Base-by-base conservation (phyloP, 2,797 vertebrate species). In the Oceanodroma leucorhoa region DNA sequence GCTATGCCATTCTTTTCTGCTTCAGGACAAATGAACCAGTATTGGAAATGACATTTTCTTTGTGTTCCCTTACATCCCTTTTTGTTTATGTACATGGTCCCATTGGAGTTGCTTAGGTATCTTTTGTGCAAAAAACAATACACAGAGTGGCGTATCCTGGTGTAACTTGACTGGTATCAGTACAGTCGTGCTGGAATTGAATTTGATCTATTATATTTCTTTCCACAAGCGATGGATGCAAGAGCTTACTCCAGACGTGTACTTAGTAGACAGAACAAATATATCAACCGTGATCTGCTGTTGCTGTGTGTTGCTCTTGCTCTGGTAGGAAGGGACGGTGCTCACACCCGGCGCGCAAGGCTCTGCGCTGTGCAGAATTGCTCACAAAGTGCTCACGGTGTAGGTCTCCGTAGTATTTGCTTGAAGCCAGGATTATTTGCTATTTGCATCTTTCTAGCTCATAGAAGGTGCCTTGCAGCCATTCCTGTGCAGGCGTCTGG, bases 21-120 rank as follows among this genome's bases (percentile, higher is more conserved):
- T 89, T 92, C 69, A 45, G 80, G 57, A 87, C 66, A 84, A 89
- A 88, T 36, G 77, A 89, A 80, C 55, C 10, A 13, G 24, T 78
- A 48, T 17, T 57, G 34, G 67, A 87, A 94, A 91, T 60, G 19
- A 57, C 27, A 60, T 77, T 81, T 92, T 29, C 51, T 54, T 81
- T 81, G 51, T 81, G 48, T 69, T 90, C 24, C 11, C 5, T 72
- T 53, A 26, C 32, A 62, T 76, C 61, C 12, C 8, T 55, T 90
- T 83, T 60, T 81, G 34, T 84, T 87, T 92, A 79, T 12, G 38
- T 77, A 48, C 32, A 6, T 51, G 55, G 27, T 67, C 43, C 67
- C 53, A 34, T 0, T 6, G n/a, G 71, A 58, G 11, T 54, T 83
- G 32, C 40, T 77, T 65, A 53, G 34, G 13, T 40, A 19, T 21